Base-by-base conservation (phyloP, 2,113 vertebrate genomes). In the Strix uralensis region DNA sequence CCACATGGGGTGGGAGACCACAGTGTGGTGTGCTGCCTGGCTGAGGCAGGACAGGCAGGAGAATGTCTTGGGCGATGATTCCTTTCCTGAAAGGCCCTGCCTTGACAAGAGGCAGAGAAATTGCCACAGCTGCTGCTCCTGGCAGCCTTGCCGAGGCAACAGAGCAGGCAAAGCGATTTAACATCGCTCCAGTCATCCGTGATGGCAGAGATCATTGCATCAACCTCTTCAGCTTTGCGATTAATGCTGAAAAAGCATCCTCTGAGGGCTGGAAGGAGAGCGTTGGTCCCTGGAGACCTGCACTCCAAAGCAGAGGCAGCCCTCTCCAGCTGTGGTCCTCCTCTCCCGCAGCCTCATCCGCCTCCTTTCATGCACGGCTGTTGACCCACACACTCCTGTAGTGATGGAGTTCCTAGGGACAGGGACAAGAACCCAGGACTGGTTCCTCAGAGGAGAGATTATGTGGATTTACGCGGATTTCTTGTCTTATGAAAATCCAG, bases 51-150 rank as follows among this genome's bases (percentile, higher is more conserved):
- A 34, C 2, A 18, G 11, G 22, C 79, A 57, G 42, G 70, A 91
- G 27, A 89, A 23, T 1, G 3, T 80, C 54, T 63, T 65, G 46
- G 44, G 22, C 14, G 5, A 54, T 20, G 34, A 38, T 74, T 52
- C 32, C 65, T 85, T 89, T 88, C 54, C 85, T 70, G 46, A 86
- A 90, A 86, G 59, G 46, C 46, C 14, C 11, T 73, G 32, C 32
- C 73, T 92, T 89, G 58, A 79, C 54, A 49, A 70, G 81, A 95
- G 66, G 74, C 92, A 92, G 84, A 91, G 81, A 77, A 79, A 80
- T 77, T 80, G 73, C 93, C 87, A 90, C 94, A 97, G 95, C 94
- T 97, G 96, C 89, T 88, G 81, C 82, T 95, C 23, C 85, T 95
- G 94, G 78, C 71, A 95, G 87, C 74, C 66, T 91, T 0, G 1